Evolutionary conservation across 2,797 vertebrate genomes (phyloP).

Genomic region (Trichosurus vulpecula): DNA sequence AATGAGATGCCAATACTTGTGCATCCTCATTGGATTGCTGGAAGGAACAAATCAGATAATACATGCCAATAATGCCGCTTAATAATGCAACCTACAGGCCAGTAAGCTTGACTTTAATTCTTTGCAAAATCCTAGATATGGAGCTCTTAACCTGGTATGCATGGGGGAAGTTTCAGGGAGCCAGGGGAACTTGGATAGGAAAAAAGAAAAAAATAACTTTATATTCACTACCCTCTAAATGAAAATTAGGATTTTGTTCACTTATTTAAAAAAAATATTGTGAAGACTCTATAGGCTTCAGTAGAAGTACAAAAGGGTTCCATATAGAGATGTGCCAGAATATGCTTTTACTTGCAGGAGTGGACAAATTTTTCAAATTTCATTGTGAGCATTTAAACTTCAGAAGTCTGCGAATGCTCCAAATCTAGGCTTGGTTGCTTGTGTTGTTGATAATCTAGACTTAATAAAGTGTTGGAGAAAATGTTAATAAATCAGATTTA

Average conservation of each 20-base stretch:
- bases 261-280: neutral
- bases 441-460: neutral
- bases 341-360: neutral
- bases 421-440: neutral
- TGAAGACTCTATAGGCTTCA: neutral
- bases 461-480: neutral
- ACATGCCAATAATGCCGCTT: neutral
- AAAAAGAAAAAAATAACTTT: neutral
- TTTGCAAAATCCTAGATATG: neutral
- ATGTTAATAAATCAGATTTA: neutral
- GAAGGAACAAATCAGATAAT: neutral
- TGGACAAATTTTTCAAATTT: neutral
- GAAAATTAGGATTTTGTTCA: neutral
- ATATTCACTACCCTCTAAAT: neutral
- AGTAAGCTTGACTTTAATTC: neutral
- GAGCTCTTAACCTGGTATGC: neutral
- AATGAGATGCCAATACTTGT: neutral
- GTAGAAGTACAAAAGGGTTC: neutral
- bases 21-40: neutral
- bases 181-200: neutral
- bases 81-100: neutral
- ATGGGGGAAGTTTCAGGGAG: neutral
- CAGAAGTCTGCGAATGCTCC: neutral
- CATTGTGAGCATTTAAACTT: neutral
- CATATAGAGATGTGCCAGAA: neutral